phyloP scores from a whole-genome alignment of 2,797 vertebrate genomes.

The Tapirus indicus region DNA sequence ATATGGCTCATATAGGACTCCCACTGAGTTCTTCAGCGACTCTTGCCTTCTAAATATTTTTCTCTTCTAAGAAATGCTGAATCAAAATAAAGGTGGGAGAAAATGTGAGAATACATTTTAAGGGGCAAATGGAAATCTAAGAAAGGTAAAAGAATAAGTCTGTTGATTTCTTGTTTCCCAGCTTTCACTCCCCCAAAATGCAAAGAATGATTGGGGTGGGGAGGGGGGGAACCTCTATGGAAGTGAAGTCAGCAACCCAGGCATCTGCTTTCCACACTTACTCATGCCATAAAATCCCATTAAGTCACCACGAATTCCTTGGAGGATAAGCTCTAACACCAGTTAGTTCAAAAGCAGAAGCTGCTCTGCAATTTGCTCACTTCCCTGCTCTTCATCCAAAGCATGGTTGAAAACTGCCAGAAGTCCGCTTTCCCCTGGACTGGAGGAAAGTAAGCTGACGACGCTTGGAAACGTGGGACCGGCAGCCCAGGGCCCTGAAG shows the following conservation, averaged over 20 bases:
- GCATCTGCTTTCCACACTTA: conserved; percentile 44
- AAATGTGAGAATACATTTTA: not conserved
- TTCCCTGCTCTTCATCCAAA: not conserved
- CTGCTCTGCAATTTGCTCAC: not conserved
- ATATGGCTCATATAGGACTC: conserved; percentile 84
- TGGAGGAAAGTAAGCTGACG: not conserved
- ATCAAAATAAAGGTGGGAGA: conserved; percentile 29
- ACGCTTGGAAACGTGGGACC: not conserved
- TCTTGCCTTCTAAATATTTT: conserved; percentile 81
- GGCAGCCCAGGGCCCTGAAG: not conserved
- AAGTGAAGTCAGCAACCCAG: not conserved
- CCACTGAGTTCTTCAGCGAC: conserved; percentile 81
- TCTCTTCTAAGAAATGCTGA: conserved; percentile 63
- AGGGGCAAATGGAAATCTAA: conserved; percentile 68
- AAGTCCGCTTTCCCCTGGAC: not conserved
- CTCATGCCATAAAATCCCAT: conserved; percentile 67
- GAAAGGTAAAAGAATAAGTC: conserved; percentile 63
- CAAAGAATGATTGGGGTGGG: not conserved
- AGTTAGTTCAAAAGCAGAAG: conserved; percentile 73
- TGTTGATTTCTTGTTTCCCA: conserved; percentile 61
- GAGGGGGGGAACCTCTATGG: not conserved
- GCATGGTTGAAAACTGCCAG: not conserved
- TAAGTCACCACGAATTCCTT: conserved; percentile 57
- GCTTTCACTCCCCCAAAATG: conserved; percentile 67
- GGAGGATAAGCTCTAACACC: conserved; percentile 56